Conservation (phyloP, 2,888 invertebrate species). For the Synanthedon andrenaeformis region DNA sequence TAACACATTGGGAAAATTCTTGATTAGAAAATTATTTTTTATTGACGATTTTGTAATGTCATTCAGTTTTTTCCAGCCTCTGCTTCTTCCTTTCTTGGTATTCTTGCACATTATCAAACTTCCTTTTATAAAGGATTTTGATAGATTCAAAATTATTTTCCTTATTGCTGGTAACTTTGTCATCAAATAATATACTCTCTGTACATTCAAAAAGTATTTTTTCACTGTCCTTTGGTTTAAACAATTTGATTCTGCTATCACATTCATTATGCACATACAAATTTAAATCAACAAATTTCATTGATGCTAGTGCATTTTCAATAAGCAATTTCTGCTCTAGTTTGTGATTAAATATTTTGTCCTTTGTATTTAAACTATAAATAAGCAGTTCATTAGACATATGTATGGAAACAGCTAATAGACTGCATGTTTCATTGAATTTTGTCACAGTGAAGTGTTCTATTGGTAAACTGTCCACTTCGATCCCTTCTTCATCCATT, state of each 20-base stretch:
- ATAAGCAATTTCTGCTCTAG: slow-evolving; percentile 40
- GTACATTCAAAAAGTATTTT: slow-evolving; percentile 18
- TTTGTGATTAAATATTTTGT: slow-evolving; percentile 32
- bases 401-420: slow-evolving; percentile 65
- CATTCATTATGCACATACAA: slow-evolving; percentile 46
- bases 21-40: neutral
- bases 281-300: slow-evolving; percentile 34
- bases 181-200: slow-evolving; percentile 32
- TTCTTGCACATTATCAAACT: slow-evolving; percentile 83
- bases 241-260: slow-evolving; percentile 36
- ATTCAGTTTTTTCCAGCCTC: slow-evolving; percentile 66
- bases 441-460: slow-evolving; percentile 45
- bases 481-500: slow-evolving; percentile 69
- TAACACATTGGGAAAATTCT: neutral
- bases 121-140: slow-evolving; percentile 79
- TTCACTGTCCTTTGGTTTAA: slow-evolving; percentile 28
- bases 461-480: slow-evolving; percentile 66
- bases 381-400: slow-evolving; percentile 58
- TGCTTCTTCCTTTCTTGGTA: slow-evolving; percentile 82
- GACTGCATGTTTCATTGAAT: slow-evolving; percentile 37
- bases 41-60: slow-evolving; percentile 11
- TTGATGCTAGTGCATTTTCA: slow-evolving; percentile 48
- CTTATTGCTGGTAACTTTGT: slow-evolving; percentile 8
- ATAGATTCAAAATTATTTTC: slow-evolving; percentile 39
- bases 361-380: slow-evolving; percentile 37